phyloP scores from a whole-genome alignment of 2,113 vertebrate species.

The Nettapus auritus region DNA sequence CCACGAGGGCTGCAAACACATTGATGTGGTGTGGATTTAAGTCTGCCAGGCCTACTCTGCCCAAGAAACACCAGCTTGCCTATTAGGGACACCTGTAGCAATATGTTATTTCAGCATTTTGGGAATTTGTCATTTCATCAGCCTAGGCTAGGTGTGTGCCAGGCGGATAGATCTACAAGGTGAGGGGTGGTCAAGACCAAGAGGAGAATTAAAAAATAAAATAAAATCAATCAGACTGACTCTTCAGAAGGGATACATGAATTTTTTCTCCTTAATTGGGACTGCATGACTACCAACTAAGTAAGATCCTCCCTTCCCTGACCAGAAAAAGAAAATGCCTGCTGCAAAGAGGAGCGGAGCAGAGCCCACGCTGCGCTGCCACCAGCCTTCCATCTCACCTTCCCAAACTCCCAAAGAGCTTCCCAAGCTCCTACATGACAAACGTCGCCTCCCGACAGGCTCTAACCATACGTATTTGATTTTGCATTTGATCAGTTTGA shows the following conservation, averaged over 20 bases:
- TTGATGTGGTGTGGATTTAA: not conserved
- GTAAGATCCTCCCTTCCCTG: not conserved
- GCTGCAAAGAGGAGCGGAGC: not conserved
- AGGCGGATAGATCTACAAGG: not conserved
- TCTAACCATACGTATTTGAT: not conserved
- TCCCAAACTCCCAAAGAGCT: not conserved
- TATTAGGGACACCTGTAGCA: not conserved
- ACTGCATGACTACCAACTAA: not conserved
- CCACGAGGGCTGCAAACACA: not conserved
- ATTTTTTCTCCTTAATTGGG: not conserved
- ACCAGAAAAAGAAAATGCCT: no score
- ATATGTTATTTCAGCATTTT: not conserved
- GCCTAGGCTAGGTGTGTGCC: rapidly evolving
- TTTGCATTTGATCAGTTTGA: conserved; percentile 15
- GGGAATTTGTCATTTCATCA: not conserved
- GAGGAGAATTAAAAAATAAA: not conserved
- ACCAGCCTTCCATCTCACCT: not conserved
- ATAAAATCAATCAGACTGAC: not conserved
- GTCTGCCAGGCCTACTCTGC: not conserved
- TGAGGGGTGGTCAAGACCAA: not conserved
- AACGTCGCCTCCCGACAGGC: not conserved
- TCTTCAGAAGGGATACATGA: not conserved
- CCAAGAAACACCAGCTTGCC: not conserved
- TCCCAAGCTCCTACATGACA: rapidly evolving
- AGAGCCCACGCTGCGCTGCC: not conserved